A percentile compares a stretch with the other conserved stretches of the same genome.
phyloP scores from a whole-genome alignment of 2,888 invertebrate genomes.

The Ophion ellenae region DNA sequence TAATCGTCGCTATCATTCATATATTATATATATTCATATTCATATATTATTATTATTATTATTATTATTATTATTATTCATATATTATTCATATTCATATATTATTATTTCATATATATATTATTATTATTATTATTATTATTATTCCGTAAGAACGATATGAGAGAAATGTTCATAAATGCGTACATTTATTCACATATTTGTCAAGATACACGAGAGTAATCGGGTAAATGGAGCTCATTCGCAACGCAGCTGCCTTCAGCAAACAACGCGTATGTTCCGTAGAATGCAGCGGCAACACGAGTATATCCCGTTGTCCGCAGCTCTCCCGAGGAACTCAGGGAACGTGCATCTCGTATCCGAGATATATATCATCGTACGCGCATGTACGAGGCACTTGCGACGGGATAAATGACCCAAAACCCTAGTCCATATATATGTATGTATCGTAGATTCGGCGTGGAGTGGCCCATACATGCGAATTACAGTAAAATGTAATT shows the following conservation, averaged over 20 bases:
- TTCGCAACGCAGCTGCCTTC: conserved; percentile 27
- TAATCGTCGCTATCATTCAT: too few species aligned
- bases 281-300: conserved; percentile 27
- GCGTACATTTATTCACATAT: too few species aligned
- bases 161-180: not conserved
- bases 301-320: conserved; percentile 50
- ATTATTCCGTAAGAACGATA: not conserved
- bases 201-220: not conserved
- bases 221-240: conserved; percentile 8
- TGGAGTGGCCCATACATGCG: conserved; percentile 3
- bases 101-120: too few species aligned
- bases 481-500: conserved; percentile 15
- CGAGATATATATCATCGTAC: not conserved
- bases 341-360: conserved; percentile 12
- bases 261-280: not conserved
- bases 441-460: not conserved
- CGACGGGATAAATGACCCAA: conserved; percentile 18
- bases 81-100: too few species aligned
- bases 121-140: too few species aligned
- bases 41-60: too few species aligned
- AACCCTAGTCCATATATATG: not conserved
- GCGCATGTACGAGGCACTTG: not conserved
- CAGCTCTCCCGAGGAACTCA: conserved; percentile 25
- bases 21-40: too few species aligned
- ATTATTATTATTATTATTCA: too few species aligned